phyloP scores from a whole-genome alignment of 2,113 vertebrate species.

The Neotoma lepida region DNA sequence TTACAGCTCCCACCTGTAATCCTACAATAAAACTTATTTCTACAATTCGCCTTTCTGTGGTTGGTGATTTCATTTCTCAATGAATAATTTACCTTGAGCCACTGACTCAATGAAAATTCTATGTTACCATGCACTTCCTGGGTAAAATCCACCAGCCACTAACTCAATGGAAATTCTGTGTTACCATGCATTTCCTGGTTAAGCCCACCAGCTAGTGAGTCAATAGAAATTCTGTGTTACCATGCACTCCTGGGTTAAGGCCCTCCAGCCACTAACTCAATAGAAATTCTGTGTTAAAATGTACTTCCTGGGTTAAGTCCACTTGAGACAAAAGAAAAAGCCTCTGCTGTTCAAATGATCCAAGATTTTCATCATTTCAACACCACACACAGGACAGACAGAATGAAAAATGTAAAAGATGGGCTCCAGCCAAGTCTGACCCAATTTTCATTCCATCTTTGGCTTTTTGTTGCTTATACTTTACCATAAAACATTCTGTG shows the following conservation, averaged over 20 bases:
- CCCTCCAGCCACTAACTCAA: too few relatives aligned
- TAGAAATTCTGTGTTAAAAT: too few relatives aligned
- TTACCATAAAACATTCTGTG: neutral
- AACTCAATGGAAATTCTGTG: too few relatives aligned
- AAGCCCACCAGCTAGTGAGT: neutral
- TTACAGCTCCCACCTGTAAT: too few relatives aligned
- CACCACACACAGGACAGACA: neutral
- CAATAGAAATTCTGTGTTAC: too few relatives aligned
- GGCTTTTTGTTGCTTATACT: neutral
- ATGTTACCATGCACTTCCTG: too few relatives aligned
- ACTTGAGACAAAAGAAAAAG: neutral
- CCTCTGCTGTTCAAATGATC: neutral
- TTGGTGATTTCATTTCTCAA: neutral
- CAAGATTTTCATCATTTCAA: neutral
- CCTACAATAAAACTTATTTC: too few relatives aligned
- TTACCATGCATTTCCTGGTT: neutral
- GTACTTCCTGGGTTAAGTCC: neutral
- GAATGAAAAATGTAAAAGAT: neutral
- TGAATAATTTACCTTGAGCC: neutral
- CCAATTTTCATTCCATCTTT: neutral
- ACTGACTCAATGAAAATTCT: too few relatives aligned
- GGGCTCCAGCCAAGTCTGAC: neutral
- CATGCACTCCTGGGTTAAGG: too few relatives aligned
- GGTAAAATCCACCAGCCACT: too few relatives aligned
- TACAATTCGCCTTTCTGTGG: too few relatives aligned